phyloP scores from a whole-genome alignment of 2,113 vertebrate species.

The Manacus vitellinus region DNA sequence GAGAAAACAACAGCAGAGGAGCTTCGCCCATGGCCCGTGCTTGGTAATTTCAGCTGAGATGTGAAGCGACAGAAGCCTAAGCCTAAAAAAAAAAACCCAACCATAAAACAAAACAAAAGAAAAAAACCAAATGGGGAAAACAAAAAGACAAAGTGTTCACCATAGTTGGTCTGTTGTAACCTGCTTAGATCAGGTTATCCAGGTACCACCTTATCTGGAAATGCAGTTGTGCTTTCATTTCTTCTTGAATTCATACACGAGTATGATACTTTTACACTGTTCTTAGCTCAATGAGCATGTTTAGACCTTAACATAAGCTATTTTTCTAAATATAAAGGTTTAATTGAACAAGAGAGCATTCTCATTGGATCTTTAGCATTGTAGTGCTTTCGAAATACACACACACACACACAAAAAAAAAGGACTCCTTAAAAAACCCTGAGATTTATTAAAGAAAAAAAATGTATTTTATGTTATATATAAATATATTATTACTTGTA shows the following conservation, averaged over 20 bases:
- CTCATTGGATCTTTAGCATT: slow-evolving; percentile 81
- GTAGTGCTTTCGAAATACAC: slow-evolving; percentile 79
- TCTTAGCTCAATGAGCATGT: slow-evolving; percentile 86
- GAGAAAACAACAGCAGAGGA: not conserved
- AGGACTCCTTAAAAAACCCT: slow-evolving; percentile 82
- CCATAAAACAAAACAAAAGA: not conserved
- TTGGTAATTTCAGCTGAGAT: not conserved
- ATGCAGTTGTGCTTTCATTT: slow-evolving; percentile 72
- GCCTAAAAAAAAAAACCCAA: not conserved
- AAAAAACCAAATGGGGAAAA: not conserved
- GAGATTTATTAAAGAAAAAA: slow-evolving; percentile 95
- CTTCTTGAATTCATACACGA: slow-evolving; percentile 81
- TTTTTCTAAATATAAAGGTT: slow-evolving; percentile 86
- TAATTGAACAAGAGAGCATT: slow-evolving; percentile 83
- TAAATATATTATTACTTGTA: slow-evolving; percentile 99
- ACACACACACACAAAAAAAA: slow-evolving; percentile 70
- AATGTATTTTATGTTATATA: slow-evolving; percentile 99
- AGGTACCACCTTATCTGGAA: slow-evolving; percentile 73
- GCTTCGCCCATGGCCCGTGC: not conserved
- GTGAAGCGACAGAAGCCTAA: not conserved
- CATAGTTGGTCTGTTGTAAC: slow-evolving; percentile 63
- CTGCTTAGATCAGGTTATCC: slow-evolving; percentile 43
- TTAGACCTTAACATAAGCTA: slow-evolving; percentile 86
- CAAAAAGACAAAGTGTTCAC: not conserved
- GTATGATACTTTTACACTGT: slow-evolving; percentile 85